Base-by-base conservation (phyloP, 2,797 vertebrate genomes). In the Gymnoscopelus braueri region DNA sequence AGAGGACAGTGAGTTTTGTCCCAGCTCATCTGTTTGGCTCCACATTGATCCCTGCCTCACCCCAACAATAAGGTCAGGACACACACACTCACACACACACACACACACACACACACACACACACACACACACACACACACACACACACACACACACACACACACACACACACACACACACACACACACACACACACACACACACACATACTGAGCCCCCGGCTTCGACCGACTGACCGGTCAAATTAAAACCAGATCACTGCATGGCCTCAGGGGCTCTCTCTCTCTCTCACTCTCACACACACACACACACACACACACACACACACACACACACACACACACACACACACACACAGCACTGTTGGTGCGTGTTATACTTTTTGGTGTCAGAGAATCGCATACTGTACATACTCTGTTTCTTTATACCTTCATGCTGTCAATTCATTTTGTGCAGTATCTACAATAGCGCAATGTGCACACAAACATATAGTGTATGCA, bases 231-330 rank as follows among this genome's bases (percentile, higher is more conserved):
- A 72, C 86, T 91, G 88, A 90, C 89, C 86, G 82, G 82, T 88
- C 88, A 93, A 93, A 94, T 94, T 93, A 93, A 91, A 93, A 89
- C 82, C 71, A 85, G 83, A 91, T 91, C 87, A 90, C 83, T 78
- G 84, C 78, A 65, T 69, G 61, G 63, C 79, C 81, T 86, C 77
- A 69, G 82, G 64, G 75, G 39, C 39, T 2, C 39, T 9, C 7
- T 9, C 39, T 39, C 35, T 35, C 35, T 35, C 35, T 44, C 35
- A 5, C 35, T 1, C 35, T 2, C 5, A 5, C 35, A 61, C 48
- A 56, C 26, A 29, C 26, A 54, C 32, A 26, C 14, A 54, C 26
- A 51, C 35, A 54, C 26, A 39, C 55, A 19, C 47, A 32, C 53
- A 5, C 52, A 8, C 15, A 1, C 44, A 0, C 24, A 53, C 52